A percentile compares a stretch with the other conserved stretches of the same genome.
Evolutionary conservation across 2,113 vertebrate species (phyloP).

Genomic region (Cynocephalus volans): DNA sequence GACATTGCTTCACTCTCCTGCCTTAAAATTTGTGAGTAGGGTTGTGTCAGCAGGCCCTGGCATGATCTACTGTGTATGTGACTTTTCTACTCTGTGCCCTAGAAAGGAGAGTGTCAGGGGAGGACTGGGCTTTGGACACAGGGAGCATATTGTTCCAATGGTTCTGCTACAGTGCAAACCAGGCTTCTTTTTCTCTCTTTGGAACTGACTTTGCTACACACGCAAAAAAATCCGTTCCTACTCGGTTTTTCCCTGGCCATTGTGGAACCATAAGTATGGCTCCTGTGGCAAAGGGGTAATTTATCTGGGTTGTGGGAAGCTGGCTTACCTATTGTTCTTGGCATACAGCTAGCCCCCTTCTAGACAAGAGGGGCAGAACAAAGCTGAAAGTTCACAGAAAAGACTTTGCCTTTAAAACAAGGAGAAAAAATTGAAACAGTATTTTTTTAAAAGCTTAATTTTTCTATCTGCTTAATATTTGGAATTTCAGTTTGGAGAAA

Average conservation of each 20-base stretch:
- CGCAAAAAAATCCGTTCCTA: slow-evolving; percentile 64
- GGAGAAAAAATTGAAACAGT: neutral
- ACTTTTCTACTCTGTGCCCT: slow-evolving; percentile 82
- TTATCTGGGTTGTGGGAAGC: slow-evolving; percentile 69
- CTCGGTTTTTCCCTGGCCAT: slow-evolving; percentile 73
- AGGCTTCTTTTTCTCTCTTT: slow-evolving; percentile 70
- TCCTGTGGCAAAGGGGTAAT: slow-evolving; percentile 68
- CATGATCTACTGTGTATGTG: slow-evolving; percentile 76
- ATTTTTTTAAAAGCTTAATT: slow-evolving; percentile 45
- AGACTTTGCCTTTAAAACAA: slow-evolving; percentile 45
- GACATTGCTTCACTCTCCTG: slow-evolving; percentile 44
- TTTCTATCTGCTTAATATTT: slow-evolving; percentile 44
- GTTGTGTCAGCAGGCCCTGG: slow-evolving; percentile 77
- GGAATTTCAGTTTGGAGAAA: slow-evolving; percentile 34
- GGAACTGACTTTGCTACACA: slow-evolving; percentile 80
- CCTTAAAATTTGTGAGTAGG: slow-evolving; percentile 39
- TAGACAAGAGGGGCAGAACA: slow-evolving; percentile 59
- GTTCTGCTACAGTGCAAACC: slow-evolving; percentile 76
- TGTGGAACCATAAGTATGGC: slow-evolving; percentile 69
- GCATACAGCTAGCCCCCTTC: slow-evolving; percentile 55
- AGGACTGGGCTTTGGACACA: slow-evolving; percentile 68
- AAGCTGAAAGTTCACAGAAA: slow-evolving; percentile 61
- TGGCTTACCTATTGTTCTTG: slow-evolving; percentile 79
- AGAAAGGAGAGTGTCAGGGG: slow-evolving; percentile 76
- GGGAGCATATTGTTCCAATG: slow-evolving; percentile 73